Evolutionary conservation across 2,888 invertebrate genomes (phyloP).

Genomic region (Scaptomyza flava): DNA sequence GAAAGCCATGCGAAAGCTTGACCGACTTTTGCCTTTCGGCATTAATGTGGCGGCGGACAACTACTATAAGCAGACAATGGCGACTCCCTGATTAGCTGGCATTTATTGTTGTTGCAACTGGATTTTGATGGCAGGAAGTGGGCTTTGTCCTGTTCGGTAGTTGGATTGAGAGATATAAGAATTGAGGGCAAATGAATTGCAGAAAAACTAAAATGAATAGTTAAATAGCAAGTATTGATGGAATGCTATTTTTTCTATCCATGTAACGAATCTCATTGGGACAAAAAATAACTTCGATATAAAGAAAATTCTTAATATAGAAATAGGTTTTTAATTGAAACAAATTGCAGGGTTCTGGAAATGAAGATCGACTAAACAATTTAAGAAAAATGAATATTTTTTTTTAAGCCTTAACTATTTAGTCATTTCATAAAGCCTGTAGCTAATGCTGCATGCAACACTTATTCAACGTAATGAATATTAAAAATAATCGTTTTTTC

Average conservation of each 20-base stretch:
- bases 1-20: conserved; percentile 58
- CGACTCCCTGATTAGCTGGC: conserved; percentile 48
- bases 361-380: too few relatives aligned
- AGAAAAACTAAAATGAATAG: too few relatives aligned
- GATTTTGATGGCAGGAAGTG: neutral
- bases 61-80: conserved; percentile 33
- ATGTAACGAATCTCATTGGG: too few relatives aligned
- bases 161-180: neutral
- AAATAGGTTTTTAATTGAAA: too few relatives aligned
- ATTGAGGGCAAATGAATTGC: neutral
- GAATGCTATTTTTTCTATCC: too few relatives aligned
- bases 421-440: too few relatives aligned
- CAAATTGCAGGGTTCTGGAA: too few relatives aligned
- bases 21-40: conserved; percentile 66
- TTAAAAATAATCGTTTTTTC: neutral
- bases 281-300: too few relatives aligned
- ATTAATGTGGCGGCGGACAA: conserved; percentile 38
- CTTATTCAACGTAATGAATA: neutral
- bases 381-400: too few relatives aligned
- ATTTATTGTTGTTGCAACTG: neutral
- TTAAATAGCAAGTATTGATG: too few relatives aligned
- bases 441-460: neutral
- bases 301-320: too few relatives aligned
- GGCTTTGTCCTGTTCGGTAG: neutral
- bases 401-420: too few relatives aligned